Evolutionary conservation across 1,140 invertebrate species (phyloP), one percentile per base, ranked within the genome.

Genomic region (Hyles vespertilio): DNA sequence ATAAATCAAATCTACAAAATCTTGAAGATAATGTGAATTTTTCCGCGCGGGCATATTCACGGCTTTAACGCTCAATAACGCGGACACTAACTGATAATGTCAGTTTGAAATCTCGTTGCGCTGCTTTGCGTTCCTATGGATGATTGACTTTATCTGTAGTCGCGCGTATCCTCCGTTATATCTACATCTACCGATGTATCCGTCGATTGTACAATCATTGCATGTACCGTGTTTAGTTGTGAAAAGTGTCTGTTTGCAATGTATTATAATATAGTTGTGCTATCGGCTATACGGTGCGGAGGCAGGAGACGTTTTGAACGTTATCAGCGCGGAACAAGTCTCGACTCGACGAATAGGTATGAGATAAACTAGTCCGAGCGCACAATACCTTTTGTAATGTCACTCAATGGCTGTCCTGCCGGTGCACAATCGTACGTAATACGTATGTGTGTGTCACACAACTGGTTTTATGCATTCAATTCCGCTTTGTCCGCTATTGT

Each of bases 291-390:
- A 40, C 36, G 36, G 36, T 40, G 36, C 8, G 8, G 5, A 8
- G 1, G 8, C 36, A 40, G 36, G 36, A 40, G 51, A 52, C 55
- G 60, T 65, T 70, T 74, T 59, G 64, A 69, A 47, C 65, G 65
- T 74, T 82, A 86, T 86, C 83, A 82, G 83, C 22, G 72, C 81
- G 65, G 72, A 86, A 86, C 81, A 69, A 74, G 77, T 72, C 65
- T 70, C 64, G 61, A 63, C 73, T 71, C 63, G 60, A 66, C 72
- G 66, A 74, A 74, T 72, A 56, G 62, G 62, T 63, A 71, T 65
- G 73, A 81, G 77, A 82, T 82, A 86, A 83, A 82, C 77, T 72
- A 69, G 74, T 70, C 69, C 65, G 36, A 32, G 62, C 62, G 64
- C 56, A 79, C 83, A 84, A 81, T 83, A 64, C 78, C 79, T 74